Evolutionary conservation across 2,888 invertebrate genomes (phyloP).

Genomic region (Notodonta ziczac): DNA sequence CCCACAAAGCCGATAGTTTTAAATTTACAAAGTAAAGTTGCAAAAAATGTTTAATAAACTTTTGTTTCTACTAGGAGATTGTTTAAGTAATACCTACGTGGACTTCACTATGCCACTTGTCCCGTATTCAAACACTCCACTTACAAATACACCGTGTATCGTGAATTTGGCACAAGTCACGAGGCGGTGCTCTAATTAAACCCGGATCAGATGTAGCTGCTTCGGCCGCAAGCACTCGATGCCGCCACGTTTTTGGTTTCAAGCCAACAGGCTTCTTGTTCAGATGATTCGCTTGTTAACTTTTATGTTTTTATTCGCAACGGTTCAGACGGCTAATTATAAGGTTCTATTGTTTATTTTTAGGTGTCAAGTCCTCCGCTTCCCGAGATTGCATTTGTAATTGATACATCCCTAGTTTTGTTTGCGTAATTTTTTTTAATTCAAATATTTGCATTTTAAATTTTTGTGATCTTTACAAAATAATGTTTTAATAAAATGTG

Average conservation of each 20-base stretch:
- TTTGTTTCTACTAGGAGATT: too few species aligned
- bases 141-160: slow-evolving; percentile 45
- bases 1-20: too few species aligned
- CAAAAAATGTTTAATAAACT: too few species aligned
- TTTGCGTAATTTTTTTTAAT: slow-evolving; percentile 19
- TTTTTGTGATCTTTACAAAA: too few species aligned
- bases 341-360: slow-evolving; percentile 32
- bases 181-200: slow-evolving; percentile 69
- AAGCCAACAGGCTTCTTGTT: slow-evolving; percentile 70
- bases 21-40: too few species aligned
- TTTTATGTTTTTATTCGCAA: slow-evolving; percentile 56
- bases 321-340: slow-evolving; percentile 39
- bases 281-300: slow-evolving; percentile 69
- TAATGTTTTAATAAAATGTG: too few species aligned
- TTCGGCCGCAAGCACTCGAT: slow-evolving; percentile 45
- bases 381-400: slow-evolving; percentile 27
- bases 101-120: not conserved
- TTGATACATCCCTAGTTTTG: slow-evolving; percentile 24
- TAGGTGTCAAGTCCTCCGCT: slow-evolving; percentile 9
- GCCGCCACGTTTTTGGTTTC: slow-evolving; percentile 67
- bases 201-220: slow-evolving; percentile 70
- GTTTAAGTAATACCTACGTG: not conserved
- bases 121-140: slow-evolving; percentile 12
- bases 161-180: slow-evolving; percentile 53
- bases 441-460: slow-evolving; percentile 20